A percentile compares a stretch with the other conserved stretches of the same genome.
Evolutionary conservation across 2,797 vertebrate species (phyloP).

Genomic region (Margarornis squamiger): DNA sequence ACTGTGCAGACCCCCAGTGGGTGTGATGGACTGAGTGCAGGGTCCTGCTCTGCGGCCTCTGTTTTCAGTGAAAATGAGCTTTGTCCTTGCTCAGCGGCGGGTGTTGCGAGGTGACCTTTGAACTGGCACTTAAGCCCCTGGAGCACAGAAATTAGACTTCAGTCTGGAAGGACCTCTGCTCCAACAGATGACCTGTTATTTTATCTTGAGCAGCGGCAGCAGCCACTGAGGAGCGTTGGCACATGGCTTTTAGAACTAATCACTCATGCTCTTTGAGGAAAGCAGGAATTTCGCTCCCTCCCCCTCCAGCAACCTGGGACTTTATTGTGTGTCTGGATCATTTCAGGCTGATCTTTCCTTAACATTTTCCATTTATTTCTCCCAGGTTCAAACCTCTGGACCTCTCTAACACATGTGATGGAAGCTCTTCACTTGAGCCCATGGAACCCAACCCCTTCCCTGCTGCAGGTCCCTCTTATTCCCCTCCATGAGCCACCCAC

Average conservation of each 20-base stretch:
- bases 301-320: constrained; percentile 44
- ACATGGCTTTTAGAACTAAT: constrained; percentile 59
- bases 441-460: not conserved
- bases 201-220: constrained; percentile 51
- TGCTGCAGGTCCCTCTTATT: not conserved
- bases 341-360: constrained; percentile 45
- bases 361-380: not conserved
- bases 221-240: constrained; percentile 4
- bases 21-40: not conserved
- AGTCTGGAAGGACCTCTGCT: constrained; percentile 29
- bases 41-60: not conserved
- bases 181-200: constrained; percentile 54
- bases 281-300: constrained; percentile 35
- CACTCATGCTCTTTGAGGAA: constrained; percentile 29
- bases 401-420: not conserved
- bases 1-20: constrained; percentile 34
- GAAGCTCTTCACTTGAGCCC: not conserved
- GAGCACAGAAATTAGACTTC: constrained; percentile 54
- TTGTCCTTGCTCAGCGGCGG: not conserved
- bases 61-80: constrained; percentile 39
- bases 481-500: not conserved
- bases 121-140: constrained; percentile 17
- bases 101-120: constrained; percentile 32
- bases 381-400: not conserved
- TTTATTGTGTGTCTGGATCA: constrained; percentile 50